Base-by-base conservation (phyloP, 35 echinoderm and acorn worm species). In the Patiria miniata region DNA sequence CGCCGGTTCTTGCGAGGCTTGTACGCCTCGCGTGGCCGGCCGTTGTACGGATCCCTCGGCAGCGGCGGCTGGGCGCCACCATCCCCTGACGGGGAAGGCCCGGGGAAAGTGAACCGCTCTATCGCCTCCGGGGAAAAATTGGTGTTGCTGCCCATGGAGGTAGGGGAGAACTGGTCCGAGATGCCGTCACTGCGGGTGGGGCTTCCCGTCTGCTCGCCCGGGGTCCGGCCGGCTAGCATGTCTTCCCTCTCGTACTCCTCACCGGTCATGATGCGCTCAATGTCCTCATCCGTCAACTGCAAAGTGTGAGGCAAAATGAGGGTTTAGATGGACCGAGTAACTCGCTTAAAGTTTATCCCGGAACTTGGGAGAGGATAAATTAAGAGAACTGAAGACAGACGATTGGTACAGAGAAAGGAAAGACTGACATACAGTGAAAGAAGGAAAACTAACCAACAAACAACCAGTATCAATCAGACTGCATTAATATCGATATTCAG, bases 261-360 rank as follows among this genome's bases (percentile, higher is more conserved):
- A 19, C 96, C 96, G 34, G 92, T 89, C 96, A 98, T 98, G 18
- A 98, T 98, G 10, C 96, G 83, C 39, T 98, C 89, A 18, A 98
- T 98, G 68, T 98, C 96, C 30, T 98, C 96, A 19, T 81, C 39
- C 7, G 92, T 52, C 36, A 98, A 77, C 96, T 98, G 78, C 3
- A 57, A 40, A 37, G 7, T 86, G 51, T 82, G 22, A 52, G 86
- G 42, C 42, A 47, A 47, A 47, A 47, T 4, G 12, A 47, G 42
- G 4, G 42, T 47, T 47, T 6, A 47, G 42, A 47, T 47, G 42
- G 4, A 12, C 42, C 12, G 42, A 6, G 42, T 4, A 12, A 47
- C 42, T 4, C 12, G 4, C 42, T 47, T n/a, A n/a, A 47, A 47
- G 42, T 4, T 47, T 47, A 12, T 12, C 42, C 42, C 12, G 12